Conservation (phyloP, 2,113 vertebrate genomes). For the Melospiza georgiana region DNA sequence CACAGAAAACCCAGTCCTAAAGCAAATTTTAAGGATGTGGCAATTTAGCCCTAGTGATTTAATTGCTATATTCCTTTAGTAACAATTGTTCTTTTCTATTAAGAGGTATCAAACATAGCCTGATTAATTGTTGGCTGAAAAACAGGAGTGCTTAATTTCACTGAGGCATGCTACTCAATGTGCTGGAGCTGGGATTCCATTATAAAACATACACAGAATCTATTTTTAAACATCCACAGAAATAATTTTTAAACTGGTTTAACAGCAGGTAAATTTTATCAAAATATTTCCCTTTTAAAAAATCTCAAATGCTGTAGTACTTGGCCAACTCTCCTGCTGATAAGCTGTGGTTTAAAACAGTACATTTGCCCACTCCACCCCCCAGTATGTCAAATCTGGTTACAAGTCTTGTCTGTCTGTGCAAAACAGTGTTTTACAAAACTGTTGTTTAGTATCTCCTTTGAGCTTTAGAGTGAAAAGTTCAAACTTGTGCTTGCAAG, state of each 20-base stretch:
- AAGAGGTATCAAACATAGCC: background rate
- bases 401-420: background rate
- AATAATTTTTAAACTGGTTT: background rate
- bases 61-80: slow-evolving; percentile 5
- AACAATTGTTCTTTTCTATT: background rate
- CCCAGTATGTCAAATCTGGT: background rate
- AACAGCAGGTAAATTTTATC: background rate
- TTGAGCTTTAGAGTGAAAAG: background rate
- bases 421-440: background rate
- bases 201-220: background rate
- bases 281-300: background rate
- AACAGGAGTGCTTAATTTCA: background rate
- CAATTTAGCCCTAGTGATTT: background rate
- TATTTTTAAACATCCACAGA: no score
- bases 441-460: background rate
- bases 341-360: background rate
- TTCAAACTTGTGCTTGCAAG: background rate
- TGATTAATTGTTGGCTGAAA: slow-evolving; percentile 16
- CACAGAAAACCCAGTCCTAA: background rate
- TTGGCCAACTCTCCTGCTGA: background rate
- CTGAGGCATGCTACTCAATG: background rate
- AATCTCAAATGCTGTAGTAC: background rate
- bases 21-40: background rate
- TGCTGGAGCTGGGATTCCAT: background rate
- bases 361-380: background rate